Conservation (phyloP, 2,113 vertebrate genomes). For the Uropsilus gracilis region DNA sequence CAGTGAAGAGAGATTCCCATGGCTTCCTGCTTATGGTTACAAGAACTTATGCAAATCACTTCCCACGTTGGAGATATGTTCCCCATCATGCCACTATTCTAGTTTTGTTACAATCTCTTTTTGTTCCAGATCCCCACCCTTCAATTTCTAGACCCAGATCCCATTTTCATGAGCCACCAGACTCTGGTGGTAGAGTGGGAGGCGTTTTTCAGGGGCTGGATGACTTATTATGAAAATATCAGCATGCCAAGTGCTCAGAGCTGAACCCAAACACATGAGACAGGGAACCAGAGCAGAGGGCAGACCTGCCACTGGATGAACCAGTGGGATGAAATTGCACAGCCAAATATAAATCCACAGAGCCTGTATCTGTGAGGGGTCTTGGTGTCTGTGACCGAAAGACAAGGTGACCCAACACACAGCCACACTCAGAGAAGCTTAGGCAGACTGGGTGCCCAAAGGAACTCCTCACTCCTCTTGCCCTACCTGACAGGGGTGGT, state of each 20-base stretch:
- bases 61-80: background rate
- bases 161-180: background rate
- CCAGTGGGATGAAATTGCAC: fast-evolving
- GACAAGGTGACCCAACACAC: background rate
- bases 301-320: background rate
- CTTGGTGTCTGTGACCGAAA: background rate
- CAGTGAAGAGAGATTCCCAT: background rate
- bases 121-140: background rate
- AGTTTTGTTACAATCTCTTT: background rate
- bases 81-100: background rate
- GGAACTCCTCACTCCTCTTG: background rate
- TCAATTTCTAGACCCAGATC: background rate
- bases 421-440: background rate
- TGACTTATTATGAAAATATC: background rate
- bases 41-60: background rate
- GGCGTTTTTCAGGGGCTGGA: background rate
- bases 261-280: background rate
- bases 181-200: background rate
- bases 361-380: background rate
- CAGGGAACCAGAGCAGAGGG: background rate
- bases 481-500: background rate
- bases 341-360: no score
- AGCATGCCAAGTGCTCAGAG: background rate
- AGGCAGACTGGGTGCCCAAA: background rate
- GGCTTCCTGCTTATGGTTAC: background rate